Base-by-base conservation (phyloP, 2,113 vertebrate species). In the Illadopsis cleaveri region DNA sequence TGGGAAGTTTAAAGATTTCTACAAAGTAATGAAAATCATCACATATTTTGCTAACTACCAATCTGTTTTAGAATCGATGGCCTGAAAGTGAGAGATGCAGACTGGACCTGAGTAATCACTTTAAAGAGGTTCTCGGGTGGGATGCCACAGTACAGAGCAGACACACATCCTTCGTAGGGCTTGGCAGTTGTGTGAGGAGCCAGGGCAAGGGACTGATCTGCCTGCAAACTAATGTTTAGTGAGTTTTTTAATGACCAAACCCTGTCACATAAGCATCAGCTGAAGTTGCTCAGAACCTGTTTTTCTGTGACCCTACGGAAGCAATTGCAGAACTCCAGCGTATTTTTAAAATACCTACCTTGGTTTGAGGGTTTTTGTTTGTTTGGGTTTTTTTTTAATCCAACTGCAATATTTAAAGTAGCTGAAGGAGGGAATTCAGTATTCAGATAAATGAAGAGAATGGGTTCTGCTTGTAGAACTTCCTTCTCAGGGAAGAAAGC, bases 371-470 rank as follows among this genome's bases (percentile, higher is more conserved):
- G 16, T 10, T 54, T 51, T 30, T 51, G 10, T 51, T 45, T 30
- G 11, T 31, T 35, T 10, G 4, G 1, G 10, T 6, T n/a, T 45
- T 44, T 16, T 51, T 60, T 57, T 7, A 2, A 2, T 6, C 9
- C 27, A 80, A 4, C 20, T 65, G 30, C n/a, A 30, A 3, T 9
- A 5, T 50, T 11, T 21, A 1, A 42, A 38, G 54, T 68, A 71
- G 53, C n/a, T 61, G 37, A 22, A 76, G 22, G 21, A 85, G 16
- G 12, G 10, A 60, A n/a, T 86, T 92, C 40, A 40, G 23, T 57
- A 56, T 10, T 60, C 30, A 33, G 31, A 5, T 78, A 28, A 57
- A 30, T 72, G 51, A 83, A 90, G 82, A 65, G 38, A 5, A 5
- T 11, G 31, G 50, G 48, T 86, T 86, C 54, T 86, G 10, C 38